Base-by-base conservation (phyloP, 1,140 invertebrate genomes). In the Whitmania pigra region DNA sequence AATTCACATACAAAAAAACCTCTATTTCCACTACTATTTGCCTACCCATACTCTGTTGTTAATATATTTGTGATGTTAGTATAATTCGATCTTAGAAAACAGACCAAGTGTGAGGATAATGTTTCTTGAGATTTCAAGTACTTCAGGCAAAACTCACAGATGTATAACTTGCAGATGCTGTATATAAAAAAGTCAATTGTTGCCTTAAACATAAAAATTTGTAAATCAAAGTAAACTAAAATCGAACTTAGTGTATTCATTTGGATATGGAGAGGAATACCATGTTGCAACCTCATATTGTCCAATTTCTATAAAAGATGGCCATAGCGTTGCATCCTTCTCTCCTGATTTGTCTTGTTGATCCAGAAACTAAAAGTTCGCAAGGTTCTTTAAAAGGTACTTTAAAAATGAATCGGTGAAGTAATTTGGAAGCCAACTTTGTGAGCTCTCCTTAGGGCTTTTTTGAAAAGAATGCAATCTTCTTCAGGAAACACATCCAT, bases 251-350 rank as follows among this genome's bases (percentile, higher is more conserved):
- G 93, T 91, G 84, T 96, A 98, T 79, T 97, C 93, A 75, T 95
- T 93, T 6, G 95, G 94, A 82, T 94, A 98, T 0, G 95, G 95
- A 79, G 93, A 96, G 76, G 95, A 97, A 81, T 97, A 98, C 94
- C 94, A 98, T n/a, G 94, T 96, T 78, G 96, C 91, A 72, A 98
- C 96, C 85, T 98, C 94, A 83, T 92, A 97, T 81, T 90, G 86
- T n/a, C 95, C 95, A 80, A 98, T 92, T 83, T 97, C 92, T 78
- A 98, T 91, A 80, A 76, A 77, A 40, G 80, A 78, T 74, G 69
- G 73, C 60, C 67, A 29, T 29, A 40, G 9, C 0, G 43, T 49
- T 49, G 43, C 43, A 49, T 49, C 43, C 15, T 49, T 49, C 43
- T 49, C 43, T 49, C 43, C 43, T 11, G 43, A 17, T 49, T 49